A percentile compares a stretch with the other conserved stretches of the same genome.
phyloP scores from a whole-genome alignment of 1,140 invertebrate species.

The Apis dorsata region DNA sequence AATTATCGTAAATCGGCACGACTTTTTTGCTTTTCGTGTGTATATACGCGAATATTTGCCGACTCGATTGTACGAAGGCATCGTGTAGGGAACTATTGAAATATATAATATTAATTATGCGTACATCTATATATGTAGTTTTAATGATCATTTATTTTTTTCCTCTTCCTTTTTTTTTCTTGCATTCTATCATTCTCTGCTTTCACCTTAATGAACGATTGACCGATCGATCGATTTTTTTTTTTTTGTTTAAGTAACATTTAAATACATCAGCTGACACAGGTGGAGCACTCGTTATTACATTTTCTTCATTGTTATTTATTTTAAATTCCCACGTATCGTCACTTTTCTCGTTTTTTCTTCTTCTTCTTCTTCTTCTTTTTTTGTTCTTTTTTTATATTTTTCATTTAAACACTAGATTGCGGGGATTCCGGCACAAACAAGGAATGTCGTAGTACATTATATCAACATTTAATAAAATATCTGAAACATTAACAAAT shows the following conservation, averaged over 20 bases:
- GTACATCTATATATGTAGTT: constrained; percentile 45
- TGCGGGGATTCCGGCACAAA: constrained; percentile 68
- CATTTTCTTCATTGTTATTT: neutral
- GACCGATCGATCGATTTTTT: constrained; percentile 50
- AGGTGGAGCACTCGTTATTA: constrained; percentile 65
- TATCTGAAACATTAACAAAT: constrained; percentile 80
- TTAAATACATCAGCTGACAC: constrained; percentile 63
- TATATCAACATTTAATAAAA: constrained; percentile 80
- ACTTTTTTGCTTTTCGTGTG: neutral
- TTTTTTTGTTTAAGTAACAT: constrained; percentile 33
- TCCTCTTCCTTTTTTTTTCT: neutral
- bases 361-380: neutral
- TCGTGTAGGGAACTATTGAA: constrained; percentile 56
- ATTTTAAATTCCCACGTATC: neutral
- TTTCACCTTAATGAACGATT: constrained; percentile 58
- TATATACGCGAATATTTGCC: constrained; percentile 46
- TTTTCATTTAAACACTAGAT: constrained; percentile 66
- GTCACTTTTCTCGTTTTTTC: neutral
- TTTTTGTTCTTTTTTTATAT: neutral
- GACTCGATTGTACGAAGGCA: constrained; percentile 70
- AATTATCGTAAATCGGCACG: constrained; percentile 22
- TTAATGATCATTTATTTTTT: constrained; percentile 25
- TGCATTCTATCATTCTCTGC: too few species aligned
- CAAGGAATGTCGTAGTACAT: constrained; percentile 79
- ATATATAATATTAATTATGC: constrained; percentile 49